Conservation (phyloP, 2,113 vertebrate genomes). For the Spea multiplicata region DNA sequence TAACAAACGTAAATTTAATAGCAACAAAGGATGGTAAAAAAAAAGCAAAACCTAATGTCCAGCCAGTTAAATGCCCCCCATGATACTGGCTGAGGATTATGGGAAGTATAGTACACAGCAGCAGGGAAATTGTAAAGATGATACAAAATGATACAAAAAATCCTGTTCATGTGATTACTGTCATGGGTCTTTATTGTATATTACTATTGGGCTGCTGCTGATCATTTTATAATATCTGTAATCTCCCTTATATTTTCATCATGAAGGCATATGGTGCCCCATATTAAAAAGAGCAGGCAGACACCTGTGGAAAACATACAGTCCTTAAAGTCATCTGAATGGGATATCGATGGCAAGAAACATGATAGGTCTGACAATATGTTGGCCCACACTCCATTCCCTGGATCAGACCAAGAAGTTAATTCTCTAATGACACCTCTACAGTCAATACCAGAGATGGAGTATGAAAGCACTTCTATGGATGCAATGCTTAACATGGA, state of each 20-base stretch:
- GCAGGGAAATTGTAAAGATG: too few species aligned
- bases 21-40: too few species aligned
- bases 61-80: too few species aligned
- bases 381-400: slow-evolving; percentile 67
- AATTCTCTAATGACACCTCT: slow-evolving; percentile 70
- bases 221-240: background rate
- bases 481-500: slow-evolving; percentile 60
- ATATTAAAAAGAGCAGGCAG: slow-evolving; percentile 75
- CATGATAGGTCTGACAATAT: slow-evolving; percentile 72
- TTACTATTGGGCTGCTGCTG: too few species aligned
- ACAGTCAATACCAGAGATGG: slow-evolving; percentile 83
- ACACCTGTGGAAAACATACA: slow-evolving; percentile 78
- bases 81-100: too few species aligned
- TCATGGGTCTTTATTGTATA: too few species aligned
- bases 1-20: too few species aligned
- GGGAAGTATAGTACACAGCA: too few species aligned
- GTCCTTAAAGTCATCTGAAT: slow-evolving; percentile 73
- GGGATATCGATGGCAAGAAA: slow-evolving; percentile 74
- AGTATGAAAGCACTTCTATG: slow-evolving; percentile 62
- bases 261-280: slow-evolving; percentile 76
- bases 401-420: slow-evolving; percentile 69
- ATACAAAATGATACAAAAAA: too few species aligned
- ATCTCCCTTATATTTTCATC: slow-evolving; percentile 31
- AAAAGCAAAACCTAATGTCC: too few species aligned
- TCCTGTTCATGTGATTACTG: too few species aligned